Evolutionary conservation across 2,888 invertebrate species (phyloP), one percentile per base, ranked within the genome.

Genomic region (Chirona hameri): DNA sequence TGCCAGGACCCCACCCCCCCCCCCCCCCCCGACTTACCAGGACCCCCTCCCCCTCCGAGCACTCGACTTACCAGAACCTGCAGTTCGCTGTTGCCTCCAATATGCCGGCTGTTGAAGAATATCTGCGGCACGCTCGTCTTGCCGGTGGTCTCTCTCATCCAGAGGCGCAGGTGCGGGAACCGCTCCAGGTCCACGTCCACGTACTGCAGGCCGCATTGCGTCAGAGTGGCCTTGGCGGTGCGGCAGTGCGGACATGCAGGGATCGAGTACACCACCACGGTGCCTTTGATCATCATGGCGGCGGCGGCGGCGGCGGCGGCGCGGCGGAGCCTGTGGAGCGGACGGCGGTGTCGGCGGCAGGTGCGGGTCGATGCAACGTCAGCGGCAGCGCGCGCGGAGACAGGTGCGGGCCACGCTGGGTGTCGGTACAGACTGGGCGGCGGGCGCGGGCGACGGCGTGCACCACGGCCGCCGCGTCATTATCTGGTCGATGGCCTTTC

Each of bases 41-140:
- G n/a, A n/a, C n/a, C n/a, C n/a, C n/a, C n/a, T n/a, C n/a, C n/a
- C n/a, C n/a, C n/a, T n/a, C n/a, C n/a, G n/a, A n/a, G n/a, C n/a
- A n/a, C n/a, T n/a, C 84, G 81, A 82, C 81, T 81, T 27, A 84
- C 27, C 15, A 81, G 60, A 24, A 29, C 65, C 57, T 85, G 82
- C 39, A 85, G 83, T n/a, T 82, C 82, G 55, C 65, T 83, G 82
- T 84, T 83, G 18, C 85, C 85, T 39, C 85, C 85, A n/a, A 85
- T 81, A 60, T 83, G 82, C 0, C 65, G 81, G 31, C 82, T 79
- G 79, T 85, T 85, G 82, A 85, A 84, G 82, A 85, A 85, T 27
- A 85, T 84, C 79, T 85, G 85, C 24, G 85, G 85, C 14, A 85
- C 84, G 52, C 84, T 85, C 7, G 83, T 83, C 80, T 83, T 83